phyloP scores from a whole-genome alignment of 2,113 vertebrate genomes.

The rabbit (Oryctolagus cuniculus) region DNA sequence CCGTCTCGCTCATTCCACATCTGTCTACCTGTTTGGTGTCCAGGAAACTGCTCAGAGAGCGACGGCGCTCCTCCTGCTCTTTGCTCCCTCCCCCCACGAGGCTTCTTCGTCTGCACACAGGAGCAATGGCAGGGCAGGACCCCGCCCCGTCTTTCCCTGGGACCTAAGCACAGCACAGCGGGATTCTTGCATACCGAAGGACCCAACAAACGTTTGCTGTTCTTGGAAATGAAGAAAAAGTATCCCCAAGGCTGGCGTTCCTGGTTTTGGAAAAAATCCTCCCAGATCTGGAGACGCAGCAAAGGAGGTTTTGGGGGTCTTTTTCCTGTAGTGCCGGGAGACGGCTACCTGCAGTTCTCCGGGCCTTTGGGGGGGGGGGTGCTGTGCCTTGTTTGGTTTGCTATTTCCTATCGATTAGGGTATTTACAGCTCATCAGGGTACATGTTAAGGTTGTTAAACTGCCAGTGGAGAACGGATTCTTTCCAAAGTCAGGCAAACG shows the following conservation, averaged over 20 bases:
- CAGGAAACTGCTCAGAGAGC: constrained; percentile 69
- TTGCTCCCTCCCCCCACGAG: not conserved
- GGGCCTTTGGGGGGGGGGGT: not conserved
- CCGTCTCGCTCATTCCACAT: constrained; percentile 76
- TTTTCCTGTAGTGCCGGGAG: not conserved
- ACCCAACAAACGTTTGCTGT: not conserved
- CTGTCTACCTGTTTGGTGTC: constrained; percentile 76
- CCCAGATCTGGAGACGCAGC: not conserved
- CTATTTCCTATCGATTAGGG: constrained; percentile 6
- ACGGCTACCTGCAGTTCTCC: not conserved
- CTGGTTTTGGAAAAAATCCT: not conserved
- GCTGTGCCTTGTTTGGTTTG: not conserved
- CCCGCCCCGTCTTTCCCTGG: not conserved
- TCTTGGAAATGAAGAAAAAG: not conserved
- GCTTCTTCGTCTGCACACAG: not conserved
- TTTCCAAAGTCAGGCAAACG: not conserved
- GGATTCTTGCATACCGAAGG: accelerated
- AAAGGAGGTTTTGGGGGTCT: not conserved
- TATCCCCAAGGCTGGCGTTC: not conserved
- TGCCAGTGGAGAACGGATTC: not conserved
- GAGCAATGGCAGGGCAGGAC: not conserved
- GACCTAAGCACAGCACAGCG: no score
- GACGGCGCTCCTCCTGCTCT: not conserved
- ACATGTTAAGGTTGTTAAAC: constrained; percentile 23
- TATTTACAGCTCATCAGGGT: not conserved